Base-by-base conservation (phyloP, 2,888 invertebrate species). In the Troglohyphantes excavatus region DNA sequence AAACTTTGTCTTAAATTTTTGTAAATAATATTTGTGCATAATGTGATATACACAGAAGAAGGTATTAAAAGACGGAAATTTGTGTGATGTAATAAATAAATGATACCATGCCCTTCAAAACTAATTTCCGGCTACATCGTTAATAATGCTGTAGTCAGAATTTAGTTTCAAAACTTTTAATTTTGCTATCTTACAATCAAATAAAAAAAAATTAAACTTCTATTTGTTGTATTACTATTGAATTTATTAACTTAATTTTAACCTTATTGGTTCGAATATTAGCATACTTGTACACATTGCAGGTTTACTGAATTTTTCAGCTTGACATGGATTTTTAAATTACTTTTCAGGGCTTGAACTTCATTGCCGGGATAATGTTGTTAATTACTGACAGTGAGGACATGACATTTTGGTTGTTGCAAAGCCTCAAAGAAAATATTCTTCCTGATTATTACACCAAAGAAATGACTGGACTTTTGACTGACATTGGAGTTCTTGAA, bases 331-430 rank as follows among this genome's bases (percentile, higher is more conserved):
- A 33, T 33, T 33, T 0, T 73, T 53, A 39, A 13, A 53, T 76
- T 88, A 70, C 70, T 87, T n/a, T 92, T 21, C 92, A 98, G 95
- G 98, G 98, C 75, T 94, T 98, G 91, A 98, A 98, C 94, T 98
- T 98, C 93, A 97, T 98, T 92, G 97, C 97, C 85, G 97, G 97
- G 59, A 94, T 98, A 91, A 94, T 98, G 91, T 94, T 98, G 81
- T 94, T 98, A 91, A 96, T 97, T 39, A 97, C 98, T 27, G 97
- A 97, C 94, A 96, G 95, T 94, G 98, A 98, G 93, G 98, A 98
- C 93, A 96, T 96, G 91, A 96, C 97, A 68, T 98, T 98, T 94
- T 98, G 98, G 98, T 94, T 98, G 83, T 94, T 98, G 82, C 97
- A 97, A 94, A 95, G 96, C n/a, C 94, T 98, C 92, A 96, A 98